Evolutionary conservation across 2,888 invertebrate genomes (phyloP).

Genomic region (Steinernema hermaphroditum): DNA sequence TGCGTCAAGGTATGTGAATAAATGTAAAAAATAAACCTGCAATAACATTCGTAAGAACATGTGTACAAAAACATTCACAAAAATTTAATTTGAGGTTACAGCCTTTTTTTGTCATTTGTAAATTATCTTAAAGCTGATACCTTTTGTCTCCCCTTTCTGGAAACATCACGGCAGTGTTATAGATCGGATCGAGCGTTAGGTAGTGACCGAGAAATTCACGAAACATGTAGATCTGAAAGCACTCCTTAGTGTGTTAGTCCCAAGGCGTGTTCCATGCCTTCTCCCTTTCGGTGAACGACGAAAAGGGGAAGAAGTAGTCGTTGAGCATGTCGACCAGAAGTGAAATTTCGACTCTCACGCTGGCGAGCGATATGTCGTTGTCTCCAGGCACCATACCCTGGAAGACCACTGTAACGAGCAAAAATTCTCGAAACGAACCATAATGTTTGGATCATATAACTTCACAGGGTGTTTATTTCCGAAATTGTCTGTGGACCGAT

Average conservation of each 20-base stretch:
- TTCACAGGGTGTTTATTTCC: not conserved
- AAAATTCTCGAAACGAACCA: too few relatives aligned
- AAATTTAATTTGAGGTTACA: too few relatives aligned
- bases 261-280: not conserved
- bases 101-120: too few relatives aligned
- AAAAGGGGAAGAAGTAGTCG: not conserved
- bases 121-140: not conserved
- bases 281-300: not conserved
- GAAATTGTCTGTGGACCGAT: not conserved
- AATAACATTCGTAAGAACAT: not conserved
- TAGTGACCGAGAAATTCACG: slow-evolving; percentile 6
- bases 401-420: too few relatives aligned
- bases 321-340: slow-evolving; percentile 15
- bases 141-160: slow-evolving; percentile 17
- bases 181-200: not conserved
- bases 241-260: not conserved
- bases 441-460: not conserved
- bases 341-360: not conserved
- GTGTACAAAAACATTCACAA: too few relatives aligned
- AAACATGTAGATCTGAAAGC: slow-evolving; percentile 6
- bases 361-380: slow-evolving; percentile 4
- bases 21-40: not conserved
- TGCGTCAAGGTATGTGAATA: not conserved
- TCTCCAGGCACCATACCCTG: slow-evolving; percentile 6
- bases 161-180: not conserved